These are phyloP conservation scores for Auanema sp. DNA, from an alignment of 2,888 invertebrate species.

Conservation along the genomic window DNA sequence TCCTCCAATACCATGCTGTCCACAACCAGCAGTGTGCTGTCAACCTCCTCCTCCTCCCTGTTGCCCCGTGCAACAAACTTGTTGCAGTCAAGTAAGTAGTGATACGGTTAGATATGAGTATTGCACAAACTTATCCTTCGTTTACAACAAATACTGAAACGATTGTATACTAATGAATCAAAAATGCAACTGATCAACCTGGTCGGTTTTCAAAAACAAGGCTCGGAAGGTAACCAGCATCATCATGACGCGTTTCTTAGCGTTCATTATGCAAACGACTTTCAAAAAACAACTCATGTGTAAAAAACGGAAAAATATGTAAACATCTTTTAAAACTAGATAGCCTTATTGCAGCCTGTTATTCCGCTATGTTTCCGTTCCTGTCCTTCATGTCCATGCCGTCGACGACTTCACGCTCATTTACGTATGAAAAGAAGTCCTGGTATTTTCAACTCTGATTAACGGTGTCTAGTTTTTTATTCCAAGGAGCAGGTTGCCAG, in stretches of 20 bases:
- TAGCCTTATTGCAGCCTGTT: neutral
- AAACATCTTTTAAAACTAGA: too few species aligned
- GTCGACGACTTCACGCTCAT: conserved; percentile 6
- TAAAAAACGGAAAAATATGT: too few species aligned
- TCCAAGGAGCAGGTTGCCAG: neutral
- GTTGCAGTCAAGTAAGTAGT: conserved; percentile 9
- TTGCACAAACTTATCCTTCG: too few species aligned
- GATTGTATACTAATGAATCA: too few species aligned
- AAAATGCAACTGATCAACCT: too few species aligned
- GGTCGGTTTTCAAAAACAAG: too few species aligned
- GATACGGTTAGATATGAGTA: too few species aligned
- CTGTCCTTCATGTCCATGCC: conserved; percentile 21
- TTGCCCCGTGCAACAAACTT: conserved; percentile 5
- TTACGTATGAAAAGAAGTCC: neutral
- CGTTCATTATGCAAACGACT: neutral
- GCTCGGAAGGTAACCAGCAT: too few species aligned
- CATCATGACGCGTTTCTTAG: too few species aligned
- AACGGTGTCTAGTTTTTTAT: neutral
- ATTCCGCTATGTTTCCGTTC: conserved; percentile 20
- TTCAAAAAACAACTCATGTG: too few species aligned
- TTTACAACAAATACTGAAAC: too few species aligned
- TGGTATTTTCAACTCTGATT: neutral
- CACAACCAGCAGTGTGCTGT: conserved; percentile 14
- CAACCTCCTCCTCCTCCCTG: conserved; percentile 15
- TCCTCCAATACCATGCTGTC: conserved; percentile 21